These are phyloP conservation scores for Drosophila ezoana DNA, from an alignment of 2,888 invertebrate species.

Conservation along the genomic window DNA sequence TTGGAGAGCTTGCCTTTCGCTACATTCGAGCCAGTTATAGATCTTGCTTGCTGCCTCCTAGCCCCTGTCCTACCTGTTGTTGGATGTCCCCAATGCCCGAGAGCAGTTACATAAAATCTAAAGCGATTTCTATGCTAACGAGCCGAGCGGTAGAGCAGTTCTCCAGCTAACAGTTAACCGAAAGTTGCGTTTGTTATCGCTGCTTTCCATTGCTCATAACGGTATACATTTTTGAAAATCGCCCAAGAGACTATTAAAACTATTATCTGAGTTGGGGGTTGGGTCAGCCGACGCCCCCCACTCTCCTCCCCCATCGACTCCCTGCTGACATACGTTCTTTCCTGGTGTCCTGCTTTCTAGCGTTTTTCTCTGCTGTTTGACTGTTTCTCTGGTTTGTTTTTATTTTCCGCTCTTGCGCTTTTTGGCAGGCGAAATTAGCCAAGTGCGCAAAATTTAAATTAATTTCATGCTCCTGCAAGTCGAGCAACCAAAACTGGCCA, in stretches of 20 bases:
- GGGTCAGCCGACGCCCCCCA: background rate
- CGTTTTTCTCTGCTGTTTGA: conserved; percentile 11
- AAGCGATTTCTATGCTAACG: conserved; percentile 48
- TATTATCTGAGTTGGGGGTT: conserved; percentile 52
- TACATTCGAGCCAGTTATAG: conserved; percentile 53
- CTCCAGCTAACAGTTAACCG: conserved; percentile 1
- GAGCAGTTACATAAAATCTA: conserved; percentile 45
- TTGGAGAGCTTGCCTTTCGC: conserved; percentile 31
- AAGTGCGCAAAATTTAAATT: conserved; percentile 74
- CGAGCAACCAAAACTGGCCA: conserved; percentile 65
- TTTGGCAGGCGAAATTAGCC: conserved; percentile 65
- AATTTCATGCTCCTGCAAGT: conserved; percentile 73
- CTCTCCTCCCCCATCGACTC: background rate
- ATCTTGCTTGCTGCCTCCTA: conserved; percentile 26
- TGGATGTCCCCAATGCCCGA: conserved; percentile 45
- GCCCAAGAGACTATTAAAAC: conserved; percentile 72
- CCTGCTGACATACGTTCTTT: conserved; percentile 46
- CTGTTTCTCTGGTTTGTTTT: conserved; percentile 4
- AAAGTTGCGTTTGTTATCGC: conserved; percentile 44
- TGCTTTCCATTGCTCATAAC: conserved; percentile 44
- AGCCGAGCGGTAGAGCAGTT: conserved; percentile 16
- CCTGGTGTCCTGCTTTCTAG: conserved; percentile 15
- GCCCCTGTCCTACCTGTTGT: conserved; percentile 19
- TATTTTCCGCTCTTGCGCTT: conserved; percentile 41
- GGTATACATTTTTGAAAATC: conserved; percentile 52